Evolutionary conservation across 2,113 vertebrate species (phyloP), one percentile per base, ranked within the genome.

Genomic region (Fukomys damarensis): DNA sequence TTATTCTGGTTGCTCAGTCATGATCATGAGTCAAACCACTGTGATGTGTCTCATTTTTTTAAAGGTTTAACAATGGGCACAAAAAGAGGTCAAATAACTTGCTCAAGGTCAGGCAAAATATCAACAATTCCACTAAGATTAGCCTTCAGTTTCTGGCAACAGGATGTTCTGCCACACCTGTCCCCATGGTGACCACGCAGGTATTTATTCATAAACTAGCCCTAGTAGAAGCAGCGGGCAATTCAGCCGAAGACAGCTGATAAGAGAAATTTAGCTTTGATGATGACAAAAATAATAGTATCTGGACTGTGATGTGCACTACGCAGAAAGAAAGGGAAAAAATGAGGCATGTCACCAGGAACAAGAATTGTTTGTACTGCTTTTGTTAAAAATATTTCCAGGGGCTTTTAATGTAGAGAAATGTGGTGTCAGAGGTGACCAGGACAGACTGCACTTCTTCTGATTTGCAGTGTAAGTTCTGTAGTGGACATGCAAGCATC

Each of bases 51-150:
- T 4, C 11, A 30, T 76, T 89, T 86, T 56, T 63, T 61, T 41
- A n/a, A 89, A 76, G 70, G 11, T 13, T 63, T 65, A 30, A 52
- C 83, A 43, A 93, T 52, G 49, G 88, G 35, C 24, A 43, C 58
- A 79, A 41, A 77, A 89, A 49, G 13, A 89, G n/a, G 59, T 63
- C 59, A 96, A 83, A 85, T 14, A 38, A 93, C 79, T 96, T 35
- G 56, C 70, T 65, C 24, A 72, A 84, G 90, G 12, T 93, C 59
- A 91, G 20, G 66, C 26, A 72, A 17, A 24, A 24, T 93, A 13
- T 91, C 68, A 95, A 76, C 59, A 84, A 2, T 46, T 85, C 72
- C 38, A 93, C 46, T 46, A 79, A 86, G 82, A 72, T 72, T 79
- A 65, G 26, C n/a, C 74, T 91, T 76, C 92, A 28, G 54, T 91